Percentiles rank a stretch among this genome's conserved stretches.
These are phyloP conservation scores for Platypus cylindrus DNA, from an alignment of 2,888 invertebrate genomes.

Conservation along the genomic window DNA sequence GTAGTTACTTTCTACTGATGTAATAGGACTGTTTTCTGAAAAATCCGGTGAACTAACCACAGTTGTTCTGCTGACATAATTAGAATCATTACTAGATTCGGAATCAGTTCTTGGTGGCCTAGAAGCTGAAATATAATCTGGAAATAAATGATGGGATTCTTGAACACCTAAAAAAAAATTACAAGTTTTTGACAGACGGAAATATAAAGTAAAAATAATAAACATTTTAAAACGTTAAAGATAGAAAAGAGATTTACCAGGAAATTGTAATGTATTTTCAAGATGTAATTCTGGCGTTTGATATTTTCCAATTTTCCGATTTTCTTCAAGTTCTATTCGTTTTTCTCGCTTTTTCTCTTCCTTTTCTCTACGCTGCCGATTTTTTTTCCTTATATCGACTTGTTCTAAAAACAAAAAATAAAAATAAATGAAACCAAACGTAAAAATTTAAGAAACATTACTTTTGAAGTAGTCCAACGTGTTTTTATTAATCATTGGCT, in stretches of 20 bases:
- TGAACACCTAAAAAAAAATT: constrained; percentile 7
- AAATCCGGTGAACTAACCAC: constrained; percentile 18
- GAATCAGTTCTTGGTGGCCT: constrained; percentile 20
- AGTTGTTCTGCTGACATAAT: constrained; percentile 29
- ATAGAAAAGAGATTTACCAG: constrained; percentile 9
- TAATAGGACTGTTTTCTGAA: constrained; percentile 12
- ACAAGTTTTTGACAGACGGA: too few species aligned
- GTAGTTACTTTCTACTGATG: constrained; percentile 23
- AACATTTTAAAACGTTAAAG: too few species aligned
- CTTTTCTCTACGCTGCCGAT: constrained; percentile 56
- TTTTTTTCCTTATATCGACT: constrained; percentile 52
- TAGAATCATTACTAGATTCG: constrained; percentile 19
- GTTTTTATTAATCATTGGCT: constrained; percentile 55
- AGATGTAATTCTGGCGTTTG: constrained; percentile 48
- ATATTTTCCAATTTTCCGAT: constrained; percentile 57
- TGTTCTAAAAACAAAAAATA: constrained; percentile 43
- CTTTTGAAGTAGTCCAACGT: constrained; percentile 59
- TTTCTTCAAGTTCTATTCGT: constrained; percentile 58
- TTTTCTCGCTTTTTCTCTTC: constrained; percentile 72
- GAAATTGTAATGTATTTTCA: constrained; percentile 47
- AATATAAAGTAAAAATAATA: too few species aligned
- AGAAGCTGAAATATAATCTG: constrained; percentile 7
- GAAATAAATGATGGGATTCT: constrained; percentile 11
- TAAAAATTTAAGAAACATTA: constrained; percentile 26
- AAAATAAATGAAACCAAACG: constrained; percentile 1